These are phyloP conservation scores for Orchestia grillus DNA, from an alignment of 1,140 invertebrate species.

Conservation along the genomic window DNA sequence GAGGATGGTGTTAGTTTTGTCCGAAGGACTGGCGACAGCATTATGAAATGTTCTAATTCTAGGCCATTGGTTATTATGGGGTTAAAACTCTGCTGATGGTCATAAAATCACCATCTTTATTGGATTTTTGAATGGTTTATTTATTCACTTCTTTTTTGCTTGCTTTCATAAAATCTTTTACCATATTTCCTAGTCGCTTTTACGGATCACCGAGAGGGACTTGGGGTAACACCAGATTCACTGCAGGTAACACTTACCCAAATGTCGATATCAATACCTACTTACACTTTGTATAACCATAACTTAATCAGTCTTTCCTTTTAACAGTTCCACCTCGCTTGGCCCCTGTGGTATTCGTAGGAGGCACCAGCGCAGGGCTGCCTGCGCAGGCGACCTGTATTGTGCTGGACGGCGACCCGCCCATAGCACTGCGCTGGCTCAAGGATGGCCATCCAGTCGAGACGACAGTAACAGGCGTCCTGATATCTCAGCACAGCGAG, in stretches of 20 bases:
- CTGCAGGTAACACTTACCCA: not conserved
- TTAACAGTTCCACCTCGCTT: constrained; percentile 51
- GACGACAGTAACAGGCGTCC: not conserved
- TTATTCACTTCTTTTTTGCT: no score
- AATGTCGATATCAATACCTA: not conserved
- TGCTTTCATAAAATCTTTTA: not conserved
- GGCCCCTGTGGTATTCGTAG: constrained; percentile 55
- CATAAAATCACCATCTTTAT: no score
- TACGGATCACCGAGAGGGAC: not conserved
- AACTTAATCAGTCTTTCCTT: not conserved
- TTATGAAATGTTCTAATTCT: no score
- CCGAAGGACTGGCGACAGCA: no score
- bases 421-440: constrained; percentile 52
- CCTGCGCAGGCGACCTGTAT: constrained; percentile 69
- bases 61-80: no score
- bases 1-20: no score
- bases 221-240: not conserved
- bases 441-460: constrained; percentile 41
- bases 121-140: no score
- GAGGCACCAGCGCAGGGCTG: constrained; percentile 54
- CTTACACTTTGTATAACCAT: no score
- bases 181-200: not conserved
- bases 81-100: no score
- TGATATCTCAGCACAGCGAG: constrained; percentile 2
- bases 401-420: constrained; percentile 47